Base-by-base conservation (phyloP, 2,113 vertebrate genomes). In the Tretioscincus oriximinensis region DNA sequence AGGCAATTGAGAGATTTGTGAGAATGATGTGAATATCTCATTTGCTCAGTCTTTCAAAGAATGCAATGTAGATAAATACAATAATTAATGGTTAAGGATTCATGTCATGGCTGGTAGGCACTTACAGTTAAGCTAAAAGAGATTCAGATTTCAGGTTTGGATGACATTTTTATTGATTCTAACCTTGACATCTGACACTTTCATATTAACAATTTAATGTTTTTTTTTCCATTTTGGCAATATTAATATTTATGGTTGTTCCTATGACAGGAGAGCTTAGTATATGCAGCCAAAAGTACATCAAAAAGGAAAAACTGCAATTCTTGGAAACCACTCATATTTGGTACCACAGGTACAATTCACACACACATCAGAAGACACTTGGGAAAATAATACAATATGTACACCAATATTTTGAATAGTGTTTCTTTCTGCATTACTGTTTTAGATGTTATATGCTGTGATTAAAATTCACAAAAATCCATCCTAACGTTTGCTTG, bases 1-100 rank as follows among this genome's bases (percentile, higher is more conserved):
- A 87, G 73, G 81, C 83, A 91, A 89, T 85, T 88, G 89, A 90
- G 88, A 84, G 84, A 82, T 73, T 87, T 78, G 89, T 73, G 89
- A 88, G 74, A 84, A 80, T 78, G 88, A 81, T 84, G 84, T 88
- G 83, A 51, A 26, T 90, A 87, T 82, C 83, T 84, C 89, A 22
- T 88, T 84, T 66, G 70, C 84, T 82, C 64, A 6, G 69, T 85
- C 70, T 80, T 91, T 90, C 73, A 73, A 28, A 90, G 58, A 78
- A 71, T 69, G 84, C 54, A 82, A 86, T 86, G 89, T 84, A 85
- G 85, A 75, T 90, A 84, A 88, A 87, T 73, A 8, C 69, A 76
- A 81, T 85, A 31, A 83, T 89, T 89, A 47, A 51, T 83, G 10
- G 51, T 79, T 84, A 88, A 83, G 83, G 79, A 88, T 84, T 65